These are phyloP conservation scores for Bombus huntii DNA, from an alignment of 1,140 invertebrate genomes.

Conservation along the genomic window DNA sequence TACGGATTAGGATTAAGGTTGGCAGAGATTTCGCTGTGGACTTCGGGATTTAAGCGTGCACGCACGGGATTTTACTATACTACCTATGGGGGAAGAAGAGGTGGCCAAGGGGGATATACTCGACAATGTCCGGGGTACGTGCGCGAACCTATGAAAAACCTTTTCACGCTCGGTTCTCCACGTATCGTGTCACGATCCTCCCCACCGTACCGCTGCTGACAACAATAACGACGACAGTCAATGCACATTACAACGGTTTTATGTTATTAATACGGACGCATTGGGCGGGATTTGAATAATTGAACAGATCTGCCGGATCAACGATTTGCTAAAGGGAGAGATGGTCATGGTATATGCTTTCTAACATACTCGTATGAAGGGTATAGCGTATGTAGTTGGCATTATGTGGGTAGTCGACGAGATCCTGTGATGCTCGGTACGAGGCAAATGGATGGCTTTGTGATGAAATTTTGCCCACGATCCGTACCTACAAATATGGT, in stretches of 20 bases:
- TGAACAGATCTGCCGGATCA: slow-evolving; percentile 66
- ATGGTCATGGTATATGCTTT: not conserved
- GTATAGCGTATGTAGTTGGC: not conserved
- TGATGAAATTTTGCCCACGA: too few relatives aligned
- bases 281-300: slow-evolving; percentile 76
- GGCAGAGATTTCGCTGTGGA: slow-evolving; percentile 61
- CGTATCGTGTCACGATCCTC: slow-evolving; percentile 62
- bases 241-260: slow-evolving; percentile 79
- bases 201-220: slow-evolving; percentile 34
- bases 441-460: too few relatives aligned
- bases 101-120: not conserved
- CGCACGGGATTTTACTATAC: slow-evolving; percentile 10
- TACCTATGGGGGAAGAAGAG: slow-evolving; percentile 15
- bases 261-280: slow-evolving; percentile 75
- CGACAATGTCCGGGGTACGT: slow-evolving; percentile 53
- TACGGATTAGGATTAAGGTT: slow-evolving; percentile 78
- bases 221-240: slow-evolving; percentile 62
- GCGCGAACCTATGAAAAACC: slow-evolving; percentile 42
- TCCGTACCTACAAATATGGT: too few relatives aligned
- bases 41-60: slow-evolving; percentile 57
- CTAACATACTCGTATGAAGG: not conserved
- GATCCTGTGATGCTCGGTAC: not conserved
- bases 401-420: not conserved
- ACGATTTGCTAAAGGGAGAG: not conserved
- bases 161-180: slow-evolving; percentile 72